Percentiles rank a stretch among this genome's conserved stretches.
Conservation (phyloP, 2,888 invertebrate genomes). For the Amblyteles armatorius region DNA sequence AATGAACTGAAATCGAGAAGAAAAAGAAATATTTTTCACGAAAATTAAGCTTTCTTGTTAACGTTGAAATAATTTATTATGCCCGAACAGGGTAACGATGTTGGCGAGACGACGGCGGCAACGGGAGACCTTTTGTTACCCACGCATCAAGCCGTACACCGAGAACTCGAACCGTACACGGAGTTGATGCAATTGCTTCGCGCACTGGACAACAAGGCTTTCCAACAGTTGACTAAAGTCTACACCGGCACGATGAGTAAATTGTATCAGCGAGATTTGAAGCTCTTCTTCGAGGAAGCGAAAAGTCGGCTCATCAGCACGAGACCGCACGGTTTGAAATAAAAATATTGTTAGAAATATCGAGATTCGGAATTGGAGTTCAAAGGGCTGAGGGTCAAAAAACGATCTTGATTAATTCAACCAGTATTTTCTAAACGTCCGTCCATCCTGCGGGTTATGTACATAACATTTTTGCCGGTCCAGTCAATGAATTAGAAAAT, state of each 20-base stretch:
- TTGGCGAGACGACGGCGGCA: conserved; percentile 86
- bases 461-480: not conserved
- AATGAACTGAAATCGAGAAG: not conserved
- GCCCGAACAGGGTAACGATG: conserved; percentile 88
- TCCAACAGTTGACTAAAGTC: conserved; percentile 92
- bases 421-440: not conserved
- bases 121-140: conserved; percentile 89
- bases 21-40: conserved; percentile 6
- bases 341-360: not conserved
- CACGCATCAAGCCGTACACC: conserved; percentile 92
- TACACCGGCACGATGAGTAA: conserved; percentile 94
- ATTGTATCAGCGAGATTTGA: conserved; percentile 94
- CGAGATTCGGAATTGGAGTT: not conserved
- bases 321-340: conserved; percentile 72
- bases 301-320: conserved; percentile 80
- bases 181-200: conserved; percentile 97
- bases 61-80: not conserved
- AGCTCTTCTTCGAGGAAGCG: conserved; percentile 91
- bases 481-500: not conserved
- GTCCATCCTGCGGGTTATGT: not conserved
- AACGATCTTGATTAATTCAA: not conserved
- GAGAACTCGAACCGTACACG: conserved; percentile 94
- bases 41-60: not conserved
- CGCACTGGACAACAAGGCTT: conserved; percentile 93
- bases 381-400: not conserved